phyloP scores from a whole-genome alignment of 2,888 invertebrate genomes.

The Crocallis elinguaria region DNA sequence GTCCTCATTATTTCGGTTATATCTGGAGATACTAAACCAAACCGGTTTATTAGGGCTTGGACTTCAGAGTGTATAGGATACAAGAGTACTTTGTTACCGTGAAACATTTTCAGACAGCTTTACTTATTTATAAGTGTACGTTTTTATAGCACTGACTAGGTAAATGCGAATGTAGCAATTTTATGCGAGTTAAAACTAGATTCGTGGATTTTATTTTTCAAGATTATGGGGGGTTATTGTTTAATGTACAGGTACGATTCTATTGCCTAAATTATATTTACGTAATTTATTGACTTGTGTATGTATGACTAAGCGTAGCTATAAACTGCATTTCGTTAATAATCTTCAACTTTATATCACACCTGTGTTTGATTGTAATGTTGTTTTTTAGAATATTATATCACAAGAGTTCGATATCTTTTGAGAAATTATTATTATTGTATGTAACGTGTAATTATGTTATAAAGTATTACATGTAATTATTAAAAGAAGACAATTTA shows the following conservation, averaged over 20 bases:
- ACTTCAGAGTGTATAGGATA: slow-evolving; percentile 16
- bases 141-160: slow-evolving; percentile 41
- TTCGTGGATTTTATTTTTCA: slow-evolving; percentile 43
- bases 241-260: slow-evolving; percentile 75
- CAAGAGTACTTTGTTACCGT: slow-evolving; percentile 45
- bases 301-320: slow-evolving; percentile 71
- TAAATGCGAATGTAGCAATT: slow-evolving; percentile 31
- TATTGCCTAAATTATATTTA: slow-evolving; percentile 80
- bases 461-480: slow-evolving; percentile 84
- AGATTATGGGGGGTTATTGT: slow-evolving; percentile 48
- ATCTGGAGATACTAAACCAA: too few species aligned
- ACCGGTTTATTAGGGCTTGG: not conserved
- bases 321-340: slow-evolving; percentile 78
- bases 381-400: slow-evolving; percentile 72
- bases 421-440: slow-evolving; percentile 83
- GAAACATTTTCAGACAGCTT: slow-evolving; percentile 71
- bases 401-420: slow-evolving; percentile 79
- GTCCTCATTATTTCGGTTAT: too few species aligned
- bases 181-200: slow-evolving; percentile 18
- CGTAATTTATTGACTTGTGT: slow-evolving; percentile 81
- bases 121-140: slow-evolving; percentile 69
- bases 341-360: slow-evolving; percentile 71
- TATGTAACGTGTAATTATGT: slow-evolving; percentile 84
- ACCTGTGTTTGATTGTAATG: slow-evolving; percentile 73
- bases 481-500: slow-evolving; percentile 83